These are phyloP conservation scores for Lepisosteus oculatus DNA, from an alignment of 2,113 vertebrate species.

Conservation along the genomic window DNA sequence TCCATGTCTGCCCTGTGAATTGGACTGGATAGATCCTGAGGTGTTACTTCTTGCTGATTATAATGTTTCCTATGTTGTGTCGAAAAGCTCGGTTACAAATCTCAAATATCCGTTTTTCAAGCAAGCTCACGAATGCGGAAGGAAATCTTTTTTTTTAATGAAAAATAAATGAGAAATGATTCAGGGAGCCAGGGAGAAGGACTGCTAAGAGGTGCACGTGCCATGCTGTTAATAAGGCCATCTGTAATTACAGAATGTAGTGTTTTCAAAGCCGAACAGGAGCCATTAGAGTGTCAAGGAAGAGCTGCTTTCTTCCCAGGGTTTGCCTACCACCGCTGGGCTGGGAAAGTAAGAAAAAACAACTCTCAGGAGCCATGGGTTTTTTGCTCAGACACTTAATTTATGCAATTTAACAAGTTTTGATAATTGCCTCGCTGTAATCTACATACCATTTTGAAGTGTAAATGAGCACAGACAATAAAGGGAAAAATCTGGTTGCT, in stretches of 20 bases:
- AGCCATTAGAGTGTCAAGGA: neutral
- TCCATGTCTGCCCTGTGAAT: too few species aligned
- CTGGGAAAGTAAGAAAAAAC: neutral
- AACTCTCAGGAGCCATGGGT: neutral
- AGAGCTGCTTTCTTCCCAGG: neutral
- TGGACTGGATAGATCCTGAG: too few species aligned
- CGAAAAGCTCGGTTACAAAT: too few species aligned
- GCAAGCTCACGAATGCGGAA: neutral
- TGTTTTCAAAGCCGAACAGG: neutral
- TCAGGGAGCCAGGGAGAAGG: neutral
- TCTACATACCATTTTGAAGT: slow-evolving; percentile 15
- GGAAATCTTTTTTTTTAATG: neutral
- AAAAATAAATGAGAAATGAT: neutral
- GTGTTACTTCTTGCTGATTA: too few species aligned
- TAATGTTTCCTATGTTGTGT: too few species aligned
- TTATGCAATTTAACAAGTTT: neutral
- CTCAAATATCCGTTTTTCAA: too few species aligned
- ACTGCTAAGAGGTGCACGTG: neutral
- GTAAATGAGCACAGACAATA: slow-evolving; percentile 12
- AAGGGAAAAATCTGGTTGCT: neutral
- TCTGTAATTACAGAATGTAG: neutral
- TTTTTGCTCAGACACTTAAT: neutral
- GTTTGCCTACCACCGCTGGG: neutral
- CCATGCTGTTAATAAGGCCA: neutral
- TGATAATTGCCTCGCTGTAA: slow-evolving; percentile 12